Conservation (phyloP, 2,797 vertebrate genomes). For the Tolypeutes matacus region DNA sequence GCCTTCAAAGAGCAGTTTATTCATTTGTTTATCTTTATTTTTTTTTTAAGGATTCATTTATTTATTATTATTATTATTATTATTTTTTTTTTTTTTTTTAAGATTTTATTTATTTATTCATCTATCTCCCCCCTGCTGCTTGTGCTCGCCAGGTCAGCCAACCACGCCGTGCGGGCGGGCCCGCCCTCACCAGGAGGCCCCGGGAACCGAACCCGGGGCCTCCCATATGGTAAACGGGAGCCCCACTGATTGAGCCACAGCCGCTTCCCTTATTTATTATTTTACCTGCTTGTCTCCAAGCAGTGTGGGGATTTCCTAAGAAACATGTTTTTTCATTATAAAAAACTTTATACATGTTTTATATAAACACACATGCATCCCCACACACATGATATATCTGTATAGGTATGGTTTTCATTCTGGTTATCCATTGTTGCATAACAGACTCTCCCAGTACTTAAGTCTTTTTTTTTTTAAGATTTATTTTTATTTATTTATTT, state of each 20-base stretch:
- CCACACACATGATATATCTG: neutral
- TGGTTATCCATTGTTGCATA: neutral
- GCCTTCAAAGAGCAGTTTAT: constrained; percentile 29
- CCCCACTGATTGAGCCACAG: too few relatives aligned
- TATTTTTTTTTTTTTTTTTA: too few relatives aligned
- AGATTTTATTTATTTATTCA: too few relatives aligned
- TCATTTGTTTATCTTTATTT: neutral
- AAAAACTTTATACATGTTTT: neutral
- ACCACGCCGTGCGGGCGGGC: too few relatives aligned
- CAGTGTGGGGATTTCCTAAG: constrained; percentile 41
- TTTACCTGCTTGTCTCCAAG: constrained; percentile 48
- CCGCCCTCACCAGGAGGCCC: too few relatives aligned
- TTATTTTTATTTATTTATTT: too few relatives aligned
- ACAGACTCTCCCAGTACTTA: neutral
- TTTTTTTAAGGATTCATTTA: neutral
- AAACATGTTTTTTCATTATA: constrained; percentile 38
- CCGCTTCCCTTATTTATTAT: constrained; percentile 37
- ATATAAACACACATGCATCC: neutral
- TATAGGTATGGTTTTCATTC: neutral
- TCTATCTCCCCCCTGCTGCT: too few relatives aligned
- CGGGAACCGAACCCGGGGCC: too few relatives aligned
- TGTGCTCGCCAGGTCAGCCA: too few relatives aligned
- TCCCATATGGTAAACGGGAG: too few relatives aligned
- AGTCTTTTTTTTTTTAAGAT: too few relatives aligned
- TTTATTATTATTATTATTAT: too few relatives aligned